Conservation (phyloP, 2,797 vertebrate species). For the Rhinophrynus dorsalis region DNA sequence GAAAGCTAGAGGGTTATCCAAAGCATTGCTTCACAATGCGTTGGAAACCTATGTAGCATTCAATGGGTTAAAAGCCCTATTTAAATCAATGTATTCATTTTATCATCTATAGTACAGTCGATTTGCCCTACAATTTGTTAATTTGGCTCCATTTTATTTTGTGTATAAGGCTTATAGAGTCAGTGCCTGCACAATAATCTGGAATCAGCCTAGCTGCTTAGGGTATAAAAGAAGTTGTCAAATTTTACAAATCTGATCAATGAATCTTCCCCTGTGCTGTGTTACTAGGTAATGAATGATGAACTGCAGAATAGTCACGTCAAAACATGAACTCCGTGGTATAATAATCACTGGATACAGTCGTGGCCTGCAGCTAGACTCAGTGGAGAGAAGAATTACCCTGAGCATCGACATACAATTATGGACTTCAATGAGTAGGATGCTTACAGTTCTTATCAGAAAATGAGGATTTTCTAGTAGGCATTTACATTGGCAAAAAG, state of each 20-base stretch:
- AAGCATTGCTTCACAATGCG: too few relatives aligned
- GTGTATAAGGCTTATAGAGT: too few relatives aligned
- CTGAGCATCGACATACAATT: constrained; percentile 2
- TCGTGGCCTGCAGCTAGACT: constrained; percentile 25
- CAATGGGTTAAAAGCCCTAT: too few relatives aligned
- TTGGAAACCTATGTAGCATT: too few relatives aligned
- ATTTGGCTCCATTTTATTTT: too few relatives aligned
- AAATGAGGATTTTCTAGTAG: constrained; percentile 4
- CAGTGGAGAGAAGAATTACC: constrained; percentile 1
- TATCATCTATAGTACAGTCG: too few relatives aligned
- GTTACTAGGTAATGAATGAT: not conserved
- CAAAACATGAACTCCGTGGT: constrained; percentile 1
- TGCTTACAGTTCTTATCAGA: constrained; percentile 1
- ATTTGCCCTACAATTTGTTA: too few relatives aligned
- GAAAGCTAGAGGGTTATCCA: too few relatives aligned
- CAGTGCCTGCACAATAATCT: too few relatives aligned
- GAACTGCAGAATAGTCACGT: constrained; percentile 10
- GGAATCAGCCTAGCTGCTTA: not conserved
- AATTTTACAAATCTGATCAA: not conserved
- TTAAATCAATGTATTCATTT: too few relatives aligned
- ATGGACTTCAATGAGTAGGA: constrained; percentile 11
- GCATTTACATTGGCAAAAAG: constrained; percentile 29
- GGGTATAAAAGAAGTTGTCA: not conserved
- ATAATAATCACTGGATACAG: constrained; percentile 11
- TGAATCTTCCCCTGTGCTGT: not conserved